Base-by-base conservation (phyloP, 1,140 invertebrate genomes). In the Ips typographus region DNA sequence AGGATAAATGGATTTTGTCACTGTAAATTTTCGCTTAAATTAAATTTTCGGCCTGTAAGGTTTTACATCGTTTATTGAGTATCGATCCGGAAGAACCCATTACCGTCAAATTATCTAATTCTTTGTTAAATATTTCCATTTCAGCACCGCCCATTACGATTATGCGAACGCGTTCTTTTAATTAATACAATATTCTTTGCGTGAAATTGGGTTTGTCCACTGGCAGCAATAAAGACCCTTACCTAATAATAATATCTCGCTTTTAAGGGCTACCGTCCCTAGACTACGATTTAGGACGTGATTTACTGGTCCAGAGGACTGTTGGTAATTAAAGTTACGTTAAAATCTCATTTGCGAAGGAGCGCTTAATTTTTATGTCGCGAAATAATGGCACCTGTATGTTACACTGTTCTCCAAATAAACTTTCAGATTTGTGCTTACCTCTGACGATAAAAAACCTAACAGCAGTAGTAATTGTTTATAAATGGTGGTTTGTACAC, bases 1-100 rank as follows among this genome's bases (percentile, higher is more conserved):
- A 8, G 59, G 65, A 52, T 62, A 72, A 72, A 70, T 74, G 71
- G 72, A 68, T 74, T 74, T 61, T 70, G 72, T 69, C 59, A 60
- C 47, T 58, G 68, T 39, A 64, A 69, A 63, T 69, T 56, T 62
- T 56, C 52, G 36, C 40, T 51, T n/a, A 44, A 56, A 69, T 69
- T 63, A 62, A 56, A 63, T 68, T 68, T 68, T 53, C 44, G n/a
- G 41, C 37, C 40, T 68, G 57, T 60, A 38, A 59, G 3, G 37
- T 36, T 5, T 55, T 64, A n/a, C 38, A 37, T 51, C 38, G 60
- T 39, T 43, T n/a, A n/a, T n/a, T n/a, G n/a, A n/a, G n/a, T n/a
- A n/a, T n/a, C n/a, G n/a, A n/a, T n/a, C n/a, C n/a, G n/a, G n/a
- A n/a, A n/a, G n/a, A n/a, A n/a, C n/a, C n/a, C n/a, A n/a, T n/a